A percentile compares a stretch with the other conserved stretches of the same genome.
Conservation (phyloP, 1,140 invertebrate species). For the Cryptotermes secundus region DNA sequence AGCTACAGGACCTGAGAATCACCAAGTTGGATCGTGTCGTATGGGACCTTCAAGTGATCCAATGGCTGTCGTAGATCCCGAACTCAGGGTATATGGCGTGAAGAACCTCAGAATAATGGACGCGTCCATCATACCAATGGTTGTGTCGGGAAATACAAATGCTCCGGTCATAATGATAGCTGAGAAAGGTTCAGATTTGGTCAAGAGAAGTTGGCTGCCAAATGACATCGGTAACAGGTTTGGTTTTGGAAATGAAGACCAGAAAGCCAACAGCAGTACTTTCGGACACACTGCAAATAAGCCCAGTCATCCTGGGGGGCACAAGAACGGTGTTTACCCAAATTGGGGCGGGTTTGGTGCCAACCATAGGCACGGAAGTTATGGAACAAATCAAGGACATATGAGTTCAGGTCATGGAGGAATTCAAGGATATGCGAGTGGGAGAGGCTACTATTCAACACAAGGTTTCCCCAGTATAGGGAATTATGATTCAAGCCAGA, state of each 20-base stretch:
- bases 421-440: background rate
- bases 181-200: conserved; percentile 52
- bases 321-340: no score
- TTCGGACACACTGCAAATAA: background rate
- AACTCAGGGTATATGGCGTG: conserved; percentile 62
- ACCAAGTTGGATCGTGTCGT: conserved; percentile 53
- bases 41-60: conserved; percentile 48
- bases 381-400: background rate
- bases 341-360: background rate
- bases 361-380: background rate
- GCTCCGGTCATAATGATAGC: conserved; percentile 60
- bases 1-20: conserved; percentile 47
- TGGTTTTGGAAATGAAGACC: background rate
- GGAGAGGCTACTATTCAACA: background rate
- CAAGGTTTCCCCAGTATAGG: background rate
- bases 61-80: conserved; percentile 45
- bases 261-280: background rate
- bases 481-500: background rate
- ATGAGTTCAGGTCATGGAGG: background rate
- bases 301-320: background rate
- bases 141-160: conserved; percentile 55
- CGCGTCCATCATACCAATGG: conserved; percentile 73
- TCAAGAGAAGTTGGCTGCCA: conserved; percentile 27
- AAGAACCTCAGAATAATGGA: conserved; percentile 71
- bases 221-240: background rate